Evolutionary conservation across 2,888 invertebrate genomes (phyloP).

Genomic region (Epirrita christyi): DNA sequence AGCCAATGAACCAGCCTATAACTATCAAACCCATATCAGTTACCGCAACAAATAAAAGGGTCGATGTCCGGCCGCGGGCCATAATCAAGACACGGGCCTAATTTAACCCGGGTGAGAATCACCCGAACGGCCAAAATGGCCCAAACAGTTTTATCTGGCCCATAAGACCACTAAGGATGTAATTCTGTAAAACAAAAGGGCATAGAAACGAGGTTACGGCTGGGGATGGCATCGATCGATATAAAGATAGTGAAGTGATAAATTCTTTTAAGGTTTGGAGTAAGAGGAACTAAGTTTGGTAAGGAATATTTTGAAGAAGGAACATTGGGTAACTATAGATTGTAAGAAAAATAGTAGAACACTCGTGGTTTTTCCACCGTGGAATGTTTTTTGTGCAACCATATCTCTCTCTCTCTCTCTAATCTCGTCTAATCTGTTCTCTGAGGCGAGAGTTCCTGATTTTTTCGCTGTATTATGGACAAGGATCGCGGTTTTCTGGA

Average conservation of each 20-base stretch:
- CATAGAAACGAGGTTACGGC: slow-evolving; percentile 4
- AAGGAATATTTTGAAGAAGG: not conserved
- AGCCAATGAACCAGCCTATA: slow-evolving; percentile 34
- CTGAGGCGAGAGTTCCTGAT: too few relatives aligned
- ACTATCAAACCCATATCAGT: slow-evolving; percentile 40
- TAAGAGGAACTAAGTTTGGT: not conserved
- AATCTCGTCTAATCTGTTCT: too few relatives aligned
- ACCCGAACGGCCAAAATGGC: slow-evolving; percentile 28
- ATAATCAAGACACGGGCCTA: slow-evolving; percentile 61
- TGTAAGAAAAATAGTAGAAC: not conserved
- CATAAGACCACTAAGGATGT: slow-evolving; percentile 71
- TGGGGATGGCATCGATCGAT: not conserved
- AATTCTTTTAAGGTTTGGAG: not conserved
- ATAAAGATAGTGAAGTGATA: not conserved
- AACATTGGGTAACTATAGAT: too few relatives aligned
- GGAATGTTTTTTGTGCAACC: too few relatives aligned
- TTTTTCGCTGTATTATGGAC: too few relatives aligned
- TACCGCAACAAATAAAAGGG: slow-evolving; percentile 51
- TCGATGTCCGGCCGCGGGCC: slow-evolving; percentile 41
- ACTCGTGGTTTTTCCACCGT: not conserved
- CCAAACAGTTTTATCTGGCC: slow-evolving; percentile 69
- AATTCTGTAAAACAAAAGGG: slow-evolving; percentile 71
- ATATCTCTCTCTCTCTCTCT: too few relatives aligned
- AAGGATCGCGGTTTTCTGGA: too few relatives aligned
- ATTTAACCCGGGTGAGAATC: slow-evolving; percentile 57